Conservation (phyloP, 2,797 vertebrate genomes). For the Platalea minor region DNA sequence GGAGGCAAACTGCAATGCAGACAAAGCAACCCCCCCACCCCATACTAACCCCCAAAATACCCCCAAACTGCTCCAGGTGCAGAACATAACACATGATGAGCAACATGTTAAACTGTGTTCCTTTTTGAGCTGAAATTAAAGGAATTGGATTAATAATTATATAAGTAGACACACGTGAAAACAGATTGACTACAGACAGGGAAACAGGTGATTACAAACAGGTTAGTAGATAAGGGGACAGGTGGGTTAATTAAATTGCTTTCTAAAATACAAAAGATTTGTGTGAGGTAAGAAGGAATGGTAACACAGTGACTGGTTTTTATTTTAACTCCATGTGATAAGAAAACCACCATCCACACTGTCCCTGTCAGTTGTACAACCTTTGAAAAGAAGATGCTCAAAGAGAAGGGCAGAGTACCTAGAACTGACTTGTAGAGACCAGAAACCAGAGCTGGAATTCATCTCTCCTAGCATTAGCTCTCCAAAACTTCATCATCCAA, state of each 20-base stretch:
- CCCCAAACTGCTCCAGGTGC: slow-evolving; percentile 14
- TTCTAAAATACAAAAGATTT: neutral
- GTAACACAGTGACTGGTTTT: neutral
- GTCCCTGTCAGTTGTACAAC: neutral
- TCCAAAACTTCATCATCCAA: neutral
- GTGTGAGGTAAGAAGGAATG: neutral
- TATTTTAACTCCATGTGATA: neutral
- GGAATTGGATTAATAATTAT: neutral
- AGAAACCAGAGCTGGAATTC: neutral
- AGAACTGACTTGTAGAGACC: neutral
- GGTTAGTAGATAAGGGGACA: neutral
- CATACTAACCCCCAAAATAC: neutral
- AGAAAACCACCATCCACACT: neutral
- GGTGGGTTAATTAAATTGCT: slow-evolving; percentile 8
- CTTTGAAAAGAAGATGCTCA: neutral
- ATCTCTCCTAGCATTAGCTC: neutral
- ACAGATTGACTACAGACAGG: neutral
- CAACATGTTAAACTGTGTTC: neutral
- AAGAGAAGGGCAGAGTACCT: neutral
- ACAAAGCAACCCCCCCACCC: neutral
- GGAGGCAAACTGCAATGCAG: neutral
- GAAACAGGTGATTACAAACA: slow-evolving; percentile 13
- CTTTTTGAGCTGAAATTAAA: neutral
- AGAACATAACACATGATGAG: neutral
- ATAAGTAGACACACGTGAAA: neutral